phyloP scores from a whole-genome alignment of 2,113 vertebrate species.

The Dipodomys stephensi region DNA sequence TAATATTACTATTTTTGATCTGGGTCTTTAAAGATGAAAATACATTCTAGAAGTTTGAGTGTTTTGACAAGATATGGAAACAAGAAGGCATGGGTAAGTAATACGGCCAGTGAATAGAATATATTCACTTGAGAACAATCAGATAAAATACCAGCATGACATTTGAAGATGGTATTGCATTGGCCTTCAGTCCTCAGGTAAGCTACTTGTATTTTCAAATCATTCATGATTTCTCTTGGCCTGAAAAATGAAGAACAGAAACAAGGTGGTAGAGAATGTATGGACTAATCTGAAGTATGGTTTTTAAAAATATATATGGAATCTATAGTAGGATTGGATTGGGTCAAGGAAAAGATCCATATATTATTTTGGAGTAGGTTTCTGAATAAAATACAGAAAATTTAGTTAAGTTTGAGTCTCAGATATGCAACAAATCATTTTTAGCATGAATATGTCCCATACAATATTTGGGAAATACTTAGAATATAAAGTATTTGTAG shows the following conservation, averaged over 20 bases:
- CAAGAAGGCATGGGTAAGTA: not conserved
- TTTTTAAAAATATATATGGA: conserved; percentile 25
- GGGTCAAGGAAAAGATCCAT: not conserved
- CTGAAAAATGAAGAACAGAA: conserved; percentile 42
- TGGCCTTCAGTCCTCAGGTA: not conserved
- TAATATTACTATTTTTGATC: conserved; percentile 22
- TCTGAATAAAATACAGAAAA: not conserved
- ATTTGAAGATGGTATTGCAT: not conserved
- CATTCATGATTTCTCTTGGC: conserved; percentile 23
- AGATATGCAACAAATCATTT: not conserved
- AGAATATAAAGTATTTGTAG: not conserved
- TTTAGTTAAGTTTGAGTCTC: not conserved
- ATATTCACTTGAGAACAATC: conserved; percentile 6
- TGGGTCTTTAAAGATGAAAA: conserved; percentile 15
- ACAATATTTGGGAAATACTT: conserved; percentile 32
- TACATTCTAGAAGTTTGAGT: not conserved
- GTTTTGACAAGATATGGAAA: not conserved
- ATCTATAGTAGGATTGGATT: not conserved
- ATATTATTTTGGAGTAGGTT: not conserved
- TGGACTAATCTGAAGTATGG: not conserved
- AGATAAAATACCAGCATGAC: conserved; percentile 21
- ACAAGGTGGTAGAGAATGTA: not conserved
- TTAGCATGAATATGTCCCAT: not conserved
- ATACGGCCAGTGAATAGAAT: not conserved
- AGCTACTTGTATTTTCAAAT: not conserved